A percentile compares a stretch with the other conserved stretches of the same genome.
These are phyloP conservation scores for Cydia pomonella DNA, from an alignment of 1,140 invertebrate species.

Conservation along the genomic window DNA sequence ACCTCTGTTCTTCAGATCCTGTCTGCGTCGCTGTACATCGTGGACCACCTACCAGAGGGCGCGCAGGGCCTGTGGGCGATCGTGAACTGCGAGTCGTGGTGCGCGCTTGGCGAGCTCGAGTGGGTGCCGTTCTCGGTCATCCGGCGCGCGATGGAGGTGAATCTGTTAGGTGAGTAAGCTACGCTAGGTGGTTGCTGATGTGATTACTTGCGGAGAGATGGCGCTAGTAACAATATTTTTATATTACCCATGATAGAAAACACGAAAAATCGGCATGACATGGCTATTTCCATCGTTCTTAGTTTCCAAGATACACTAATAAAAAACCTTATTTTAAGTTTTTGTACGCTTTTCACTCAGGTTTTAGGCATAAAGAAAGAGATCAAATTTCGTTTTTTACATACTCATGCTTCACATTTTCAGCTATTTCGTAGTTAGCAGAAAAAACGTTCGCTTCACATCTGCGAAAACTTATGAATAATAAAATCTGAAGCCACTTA, in stretches of 20 bases:
- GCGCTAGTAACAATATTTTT: constrained; percentile 33
- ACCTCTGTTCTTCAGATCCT: constrained; percentile 81
- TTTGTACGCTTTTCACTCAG: no score
- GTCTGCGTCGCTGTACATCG: constrained; percentile 87
- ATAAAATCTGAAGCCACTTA: no score
- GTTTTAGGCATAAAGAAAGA: no score
- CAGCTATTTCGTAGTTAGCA: no score
- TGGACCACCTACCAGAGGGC: constrained; percentile 88
- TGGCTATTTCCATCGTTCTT: no score
- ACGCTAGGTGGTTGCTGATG: constrained; percentile 35
- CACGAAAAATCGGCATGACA: no score
- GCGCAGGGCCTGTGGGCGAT: constrained; percentile 92
- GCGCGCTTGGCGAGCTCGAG: constrained; percentile 93
- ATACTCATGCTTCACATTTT: no score
- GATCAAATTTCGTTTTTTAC: no score
- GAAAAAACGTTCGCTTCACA: no score
- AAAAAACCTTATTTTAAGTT: no score
- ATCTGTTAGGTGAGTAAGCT: constrained; percentile 84
- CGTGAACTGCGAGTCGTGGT: constrained; percentile 94
- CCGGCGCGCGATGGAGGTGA: constrained; percentile 87
- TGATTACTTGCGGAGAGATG: constrained; percentile 37
- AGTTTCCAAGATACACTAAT: no score
- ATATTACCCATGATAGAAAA: background rate
- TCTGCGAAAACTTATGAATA: no score
- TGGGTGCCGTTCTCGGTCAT: constrained; percentile 90